A percentile compares a stretch with the other conserved stretches of the same genome.
Evolutionary conservation across 2,113 vertebrate genomes (phyloP).

Genomic region (Spea bombifrons): DNA sequence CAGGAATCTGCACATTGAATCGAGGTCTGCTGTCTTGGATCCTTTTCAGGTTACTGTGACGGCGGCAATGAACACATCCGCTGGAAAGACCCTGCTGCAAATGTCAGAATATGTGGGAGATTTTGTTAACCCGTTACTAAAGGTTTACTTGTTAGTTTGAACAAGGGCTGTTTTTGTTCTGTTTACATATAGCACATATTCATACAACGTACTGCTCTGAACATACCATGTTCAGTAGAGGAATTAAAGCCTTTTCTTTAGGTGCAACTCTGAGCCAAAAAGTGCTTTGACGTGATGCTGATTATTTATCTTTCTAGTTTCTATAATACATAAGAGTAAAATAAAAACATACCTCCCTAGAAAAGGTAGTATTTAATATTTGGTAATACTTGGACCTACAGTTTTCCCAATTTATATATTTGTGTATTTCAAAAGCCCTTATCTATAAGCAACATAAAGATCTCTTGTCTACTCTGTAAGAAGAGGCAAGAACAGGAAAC

Average conservation of each 20-base stretch:
- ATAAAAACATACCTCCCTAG: no score
- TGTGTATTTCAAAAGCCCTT: no score
- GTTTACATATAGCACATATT: conserved; percentile 49
- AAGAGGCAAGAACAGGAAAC: no score
- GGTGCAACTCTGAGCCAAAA: no score
- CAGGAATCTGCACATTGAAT: conserved; percentile 23
- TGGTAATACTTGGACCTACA: no score
- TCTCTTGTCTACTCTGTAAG: no score
- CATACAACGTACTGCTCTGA: conserved; percentile 45
- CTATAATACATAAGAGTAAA: no score
- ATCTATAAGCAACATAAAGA: no score
- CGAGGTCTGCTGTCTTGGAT: conserved; percentile 14
- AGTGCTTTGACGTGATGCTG: no score
- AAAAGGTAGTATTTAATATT: no score
- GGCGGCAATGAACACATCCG: conserved; percentile 12
- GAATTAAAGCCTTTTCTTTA: conserved; percentile 32
- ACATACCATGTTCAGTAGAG: neutral
- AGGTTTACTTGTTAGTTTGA: conserved; percentile 31
- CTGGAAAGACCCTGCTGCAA: conserved; percentile 4
- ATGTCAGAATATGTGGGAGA: neutral
- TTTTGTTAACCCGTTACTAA: neutral
- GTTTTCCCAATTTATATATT: no score
- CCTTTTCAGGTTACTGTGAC: conserved; percentile 18
- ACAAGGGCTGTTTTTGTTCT: conserved; percentile 39
- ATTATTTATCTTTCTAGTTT: no score